Percentiles rank a stretch among this genome's conserved stretches.
Evolutionary conservation across 2,797 vertebrate species (phyloP).

Genomic region (Ambastaia sidthimunki): DNA sequence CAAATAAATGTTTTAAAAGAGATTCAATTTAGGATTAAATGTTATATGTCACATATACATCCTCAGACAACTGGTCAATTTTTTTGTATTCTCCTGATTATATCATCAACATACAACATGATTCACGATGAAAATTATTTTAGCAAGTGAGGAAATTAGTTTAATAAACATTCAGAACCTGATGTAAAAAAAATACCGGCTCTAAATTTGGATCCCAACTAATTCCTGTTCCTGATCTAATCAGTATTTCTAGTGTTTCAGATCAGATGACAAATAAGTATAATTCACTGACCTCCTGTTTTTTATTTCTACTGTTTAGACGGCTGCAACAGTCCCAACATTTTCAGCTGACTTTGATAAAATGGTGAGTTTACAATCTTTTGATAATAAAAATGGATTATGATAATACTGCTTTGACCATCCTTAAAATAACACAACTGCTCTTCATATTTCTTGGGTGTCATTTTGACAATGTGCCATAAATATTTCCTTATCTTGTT

Average conservation of each 20-base stretch:
- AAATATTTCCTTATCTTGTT: not conserved
- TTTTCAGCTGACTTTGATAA: slow-evolving; percentile 77
- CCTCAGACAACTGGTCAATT: not conserved
- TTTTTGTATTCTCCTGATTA: not conserved
- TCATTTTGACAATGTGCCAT: not conserved
- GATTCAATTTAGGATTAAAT: not conserved
- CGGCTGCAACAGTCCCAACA: slow-evolving; percentile 67
- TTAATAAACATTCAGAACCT: not conserved
- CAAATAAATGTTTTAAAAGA: too few species aligned
- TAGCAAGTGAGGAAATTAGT: too few species aligned
- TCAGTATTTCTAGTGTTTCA: not conserved
- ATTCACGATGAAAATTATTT: not conserved
- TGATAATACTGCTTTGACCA: not conserved
- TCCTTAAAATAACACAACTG: not conserved
- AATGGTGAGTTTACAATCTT: slow-evolving; percentile 71
- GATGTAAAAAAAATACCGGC: not conserved
- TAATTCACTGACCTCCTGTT: slow-evolving; percentile 23
- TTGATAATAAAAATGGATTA: not conserved
- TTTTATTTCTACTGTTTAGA: slow-evolving; percentile 47
- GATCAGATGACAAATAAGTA: slow-evolving; percentile 6
- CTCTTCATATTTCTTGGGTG: not conserved
- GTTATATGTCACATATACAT: not conserved
- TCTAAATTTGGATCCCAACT: slow-evolving; percentile 39
- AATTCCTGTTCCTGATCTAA: slow-evolving; percentile 42
- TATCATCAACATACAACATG: too few species aligned